Evolutionary conservation across 2,797 vertebrate genomes (phyloP), one percentile per base, ranked within the genome.

Genomic region (Cyclura pinguis): DNA sequence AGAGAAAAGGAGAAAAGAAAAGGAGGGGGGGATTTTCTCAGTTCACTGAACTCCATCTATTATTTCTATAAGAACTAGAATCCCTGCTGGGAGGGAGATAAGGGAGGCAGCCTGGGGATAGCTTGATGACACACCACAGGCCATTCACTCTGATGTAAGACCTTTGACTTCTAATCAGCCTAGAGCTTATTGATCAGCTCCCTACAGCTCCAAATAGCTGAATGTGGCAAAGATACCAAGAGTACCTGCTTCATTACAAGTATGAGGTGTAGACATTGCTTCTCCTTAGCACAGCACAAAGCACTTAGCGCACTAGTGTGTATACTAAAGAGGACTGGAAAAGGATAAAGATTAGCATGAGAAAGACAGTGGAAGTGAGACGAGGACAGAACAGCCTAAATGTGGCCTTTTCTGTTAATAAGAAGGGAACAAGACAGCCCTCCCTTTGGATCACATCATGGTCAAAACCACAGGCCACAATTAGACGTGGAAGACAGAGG

Each of bases 311-410:
- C 78, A 1, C 1, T 0, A 62, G 0, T 38, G 16, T 62, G 4
- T 0, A 0, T 29, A 4, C 0, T 13, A 29, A 0, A 72, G 2
- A 84, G 69, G 88, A 55, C 24, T 55, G 4, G 64, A 69, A 67
- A 83, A 35, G 35, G 1, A 50, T 4, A 42, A 50, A 57, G 10
- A 5, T 0, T n/a, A 6, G 69, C 52, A 35, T 3, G 42, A 42
- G 16, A 76, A 84, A 42, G 47, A 3, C 38, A 24, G 69, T 20
- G 76, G 35, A 52, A 38, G 59, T 5, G 73, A 52, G 59, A 18
- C 64, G 76, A 74, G 52, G 32, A 47, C 0, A 0, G 0, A 69
- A 86, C 22, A 14, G 80, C 4, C 8, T 9, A 13, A 6, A 32
- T 55, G 29, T 7, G 67, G 42, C 1, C 27, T 14, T 38, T 73